Evolutionary conservation across 2,888 invertebrate genomes (phyloP).

Genomic region (Tipula lateralis): DNA sequence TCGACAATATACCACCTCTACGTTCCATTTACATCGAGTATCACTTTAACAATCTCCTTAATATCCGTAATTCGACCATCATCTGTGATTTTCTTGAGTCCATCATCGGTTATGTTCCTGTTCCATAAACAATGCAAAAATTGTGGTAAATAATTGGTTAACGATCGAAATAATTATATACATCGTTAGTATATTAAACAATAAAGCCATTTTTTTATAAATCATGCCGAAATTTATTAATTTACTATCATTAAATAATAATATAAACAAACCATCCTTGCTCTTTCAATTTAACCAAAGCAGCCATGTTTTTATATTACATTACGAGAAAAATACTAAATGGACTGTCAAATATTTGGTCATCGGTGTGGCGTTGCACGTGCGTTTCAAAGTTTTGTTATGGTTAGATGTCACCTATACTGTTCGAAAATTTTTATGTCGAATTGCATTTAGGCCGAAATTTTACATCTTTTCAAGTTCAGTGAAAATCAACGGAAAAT

Average conservation of each 20-base stretch:
- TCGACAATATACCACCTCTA: background rate
- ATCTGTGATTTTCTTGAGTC: constrained; percentile 61
- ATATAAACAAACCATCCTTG: constrained; percentile 60
- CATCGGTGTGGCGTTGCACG: background rate
- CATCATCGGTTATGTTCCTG: constrained; percentile 71
- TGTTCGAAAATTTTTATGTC: background rate
- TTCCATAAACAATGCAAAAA: constrained; percentile 39
- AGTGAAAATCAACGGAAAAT: background rate
- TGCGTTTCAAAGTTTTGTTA: background rate
- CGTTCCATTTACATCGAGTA: constrained; percentile 62
- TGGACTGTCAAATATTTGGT: background rate
- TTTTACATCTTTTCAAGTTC: background rate
- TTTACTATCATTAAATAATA: constrained; percentile 31
- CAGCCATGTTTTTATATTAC: constrained; percentile 52
- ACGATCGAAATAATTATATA: background rate
- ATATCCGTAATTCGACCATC: constrained; percentile 60
- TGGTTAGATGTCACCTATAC: background rate
- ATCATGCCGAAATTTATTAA: constrained; percentile 25
- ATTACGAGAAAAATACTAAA: background rate
- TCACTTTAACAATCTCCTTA: constrained; percentile 59
- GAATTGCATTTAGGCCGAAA: background rate
- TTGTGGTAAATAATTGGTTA: background rate
- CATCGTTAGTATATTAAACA: background rate
- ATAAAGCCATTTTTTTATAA: background rate
- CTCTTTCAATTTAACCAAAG: constrained; percentile 59